These are phyloP conservation scores for Phalacrocorax aristotelis DNA, from an alignment of 2,113 vertebrate genomes.

Conservation along the genomic window DNA sequence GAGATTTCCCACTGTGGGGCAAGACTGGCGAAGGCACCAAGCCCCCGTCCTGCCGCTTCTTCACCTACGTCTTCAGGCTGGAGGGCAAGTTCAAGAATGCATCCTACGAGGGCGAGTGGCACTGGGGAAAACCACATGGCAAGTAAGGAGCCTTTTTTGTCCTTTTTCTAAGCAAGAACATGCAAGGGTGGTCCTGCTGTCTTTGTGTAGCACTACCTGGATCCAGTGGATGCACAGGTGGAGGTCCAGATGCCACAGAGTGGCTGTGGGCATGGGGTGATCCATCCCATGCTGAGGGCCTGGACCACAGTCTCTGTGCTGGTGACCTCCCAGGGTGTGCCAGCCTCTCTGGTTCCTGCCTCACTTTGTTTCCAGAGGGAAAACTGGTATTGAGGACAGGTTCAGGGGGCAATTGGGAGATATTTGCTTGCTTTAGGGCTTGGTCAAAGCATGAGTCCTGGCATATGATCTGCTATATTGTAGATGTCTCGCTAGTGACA, in stretches of 20 bases:
- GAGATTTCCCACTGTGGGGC: slow-evolving; percentile 71
- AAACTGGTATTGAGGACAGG: neutral
- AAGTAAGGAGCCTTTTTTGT: slow-evolving; percentile 52
- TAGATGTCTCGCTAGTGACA: neutral
- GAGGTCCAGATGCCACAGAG: neutral
- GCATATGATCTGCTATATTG: rapidly evolving
- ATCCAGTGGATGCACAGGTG: neutral
- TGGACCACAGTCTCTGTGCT: neutral
- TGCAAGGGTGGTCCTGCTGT: neutral
- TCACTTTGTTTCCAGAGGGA: neutral
- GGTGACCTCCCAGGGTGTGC: neutral
- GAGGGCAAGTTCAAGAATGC: slow-evolving; percentile 66
- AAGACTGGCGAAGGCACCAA: neutral
- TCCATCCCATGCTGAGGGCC: neutral
- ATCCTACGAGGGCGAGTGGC: slow-evolving; percentile 76
- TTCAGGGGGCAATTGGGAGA: neutral
- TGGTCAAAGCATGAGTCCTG: neutral
- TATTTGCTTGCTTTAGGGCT: neutral
- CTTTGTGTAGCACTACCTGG: no score
- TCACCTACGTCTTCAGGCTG: slow-evolving; percentile 45
- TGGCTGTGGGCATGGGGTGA: neutral
- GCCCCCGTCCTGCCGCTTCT: slow-evolving; percentile 11
- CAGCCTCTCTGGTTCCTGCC: neutral
- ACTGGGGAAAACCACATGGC: slow-evolving; percentile 70
- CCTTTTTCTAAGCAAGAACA: neutral